Evolutionary conservation across 2,797 vertebrate genomes (phyloP), one percentile per base, ranked within the genome.

Genomic region (Rhynchonycteris naso): DNA sequence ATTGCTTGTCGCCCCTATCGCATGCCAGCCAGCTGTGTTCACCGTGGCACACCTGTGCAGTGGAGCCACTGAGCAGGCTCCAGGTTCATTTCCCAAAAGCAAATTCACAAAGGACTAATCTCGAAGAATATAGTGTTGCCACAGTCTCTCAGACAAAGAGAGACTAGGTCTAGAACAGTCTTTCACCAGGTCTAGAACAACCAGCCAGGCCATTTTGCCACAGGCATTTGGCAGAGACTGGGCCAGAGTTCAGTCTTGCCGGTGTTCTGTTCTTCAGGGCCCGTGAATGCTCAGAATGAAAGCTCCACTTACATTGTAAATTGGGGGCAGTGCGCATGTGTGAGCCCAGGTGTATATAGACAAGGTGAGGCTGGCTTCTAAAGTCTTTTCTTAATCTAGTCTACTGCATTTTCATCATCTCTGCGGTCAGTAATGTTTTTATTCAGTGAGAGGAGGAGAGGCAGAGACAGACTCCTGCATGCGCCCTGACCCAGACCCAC

Each of bases 271-370:
- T 89, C 54, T 22, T 88, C 15, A 3, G 7, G 35, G 11, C 18
- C 52, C 72, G 61, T 84, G 66, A 65, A 68, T 78, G 92, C 91
- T 69, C 47, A 82, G 28, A 38, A 81, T 83, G 12, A 78, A 95
- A 82, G 30, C 24, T 63, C 26, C 21, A 84, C 72, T 28, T 61
- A 30, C 33, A 52, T 76, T 83, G 13, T 90, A 43, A 43, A 83
- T 76, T 78, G 54, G 13, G 26, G 13, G 24, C 15, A 28, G 1
- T 14, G 1, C 54, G 52, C 16, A 26, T 35, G 7, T 3, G 3
- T 88, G 47, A 88, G 13, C 61, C 16, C 9, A 52, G 30, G 14
- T 65, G 63, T 59, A 71, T 35, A 38, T 26, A 69, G 72, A 76
- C 30, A 82, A 4, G 2, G 6, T 24, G 6, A 5, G 5, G 47